Base-by-base conservation (phyloP, 2,888 invertebrate genomes). In the Andrena fulva region DNA sequence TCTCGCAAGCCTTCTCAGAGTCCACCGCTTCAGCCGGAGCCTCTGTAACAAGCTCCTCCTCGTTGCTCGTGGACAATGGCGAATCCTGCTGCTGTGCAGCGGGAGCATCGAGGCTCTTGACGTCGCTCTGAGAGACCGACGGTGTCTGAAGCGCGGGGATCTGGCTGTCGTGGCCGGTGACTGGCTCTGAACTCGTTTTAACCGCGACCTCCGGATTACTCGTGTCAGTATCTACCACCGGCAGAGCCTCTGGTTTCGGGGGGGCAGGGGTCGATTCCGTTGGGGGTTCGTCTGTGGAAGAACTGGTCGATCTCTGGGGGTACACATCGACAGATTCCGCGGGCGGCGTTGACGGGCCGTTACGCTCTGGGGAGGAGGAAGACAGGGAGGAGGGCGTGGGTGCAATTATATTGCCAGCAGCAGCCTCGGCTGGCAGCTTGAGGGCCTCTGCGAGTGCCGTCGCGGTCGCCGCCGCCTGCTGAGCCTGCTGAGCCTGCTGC, bases 401-500 rank as follows among this genome's bases (percentile, higher is more conserved):
- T 62, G 60, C 31, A 35, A 74, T 74, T 69, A 67, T 68, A 75
- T 77, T 73, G 77, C 70, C 85, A 64, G 88, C 85, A 64, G 88
- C 91, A 89, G 90, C 88, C 88, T 91, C 90, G 81, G 92, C 92
- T 74, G 92, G 92, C 77, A 91, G 85, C 81, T 92, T 91, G 80
- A 93, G 91, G 50, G 93, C 93, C 84, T 92, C 92, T 77, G 93
- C 93, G 67, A 93, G 86, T 3, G 92, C 92, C 77, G 88, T 91
- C 71, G 92, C 93, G 83, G 89, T 92, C 74, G 93, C 92, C 77
- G 91, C 92, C 59, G 87, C 91, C 67, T 80, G 80, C 80, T 83
- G 82, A 78, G 93, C 93, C 89, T 92, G 91, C 90, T 93, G 82
- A 78, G 93, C 93, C 89, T 92, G 91, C 90, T 93, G 93, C 89